Evolutionary conservation across 2,888 invertebrate genomes (phyloP).

Genomic region (Priocnemis perturbator): DNA sequence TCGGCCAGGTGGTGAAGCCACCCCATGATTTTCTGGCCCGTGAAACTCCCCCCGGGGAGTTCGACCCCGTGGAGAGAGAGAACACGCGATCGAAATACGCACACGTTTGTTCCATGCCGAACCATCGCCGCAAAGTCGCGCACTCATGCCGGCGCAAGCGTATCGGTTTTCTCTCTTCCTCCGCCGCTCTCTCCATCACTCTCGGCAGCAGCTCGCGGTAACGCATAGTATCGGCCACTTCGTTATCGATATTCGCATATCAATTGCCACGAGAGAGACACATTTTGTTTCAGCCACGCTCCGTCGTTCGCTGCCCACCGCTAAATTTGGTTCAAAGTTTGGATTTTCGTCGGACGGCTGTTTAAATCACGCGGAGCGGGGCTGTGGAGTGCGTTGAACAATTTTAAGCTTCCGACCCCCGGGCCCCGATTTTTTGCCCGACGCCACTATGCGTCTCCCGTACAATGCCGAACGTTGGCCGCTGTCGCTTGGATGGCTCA

Average conservation of each 20-base stretch:
- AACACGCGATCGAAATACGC: constrained; percentile 55
- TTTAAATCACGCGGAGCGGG: no score
- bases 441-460: no score
- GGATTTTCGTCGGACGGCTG: background rate
- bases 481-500: no score
- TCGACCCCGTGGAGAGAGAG: constrained; percentile 26
- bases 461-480: no score
- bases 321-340: background rate
- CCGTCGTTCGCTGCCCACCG: background rate
- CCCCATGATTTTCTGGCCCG: constrained; percentile 69
- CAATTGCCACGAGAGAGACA: constrained; percentile 16
- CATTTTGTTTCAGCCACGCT: background rate
- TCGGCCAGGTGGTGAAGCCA: constrained; percentile 67
- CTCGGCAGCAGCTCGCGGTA: constrained; percentile 3
- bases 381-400: no score
- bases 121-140: no score
- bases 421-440: no score
- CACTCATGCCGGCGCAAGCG: constrained; percentile 10
- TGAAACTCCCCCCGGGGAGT: constrained; percentile 52
- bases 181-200: constrained; percentile 4
- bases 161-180: constrained; percentile 34
- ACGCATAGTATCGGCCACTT: constrained; percentile 17
- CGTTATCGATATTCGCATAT: constrained; percentile 31
- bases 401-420: no score
- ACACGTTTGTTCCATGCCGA: constrained; percentile 25